Conservation (phyloP, 2,113 vertebrate species). For the Sminthopsis crassicaudata region DNA sequence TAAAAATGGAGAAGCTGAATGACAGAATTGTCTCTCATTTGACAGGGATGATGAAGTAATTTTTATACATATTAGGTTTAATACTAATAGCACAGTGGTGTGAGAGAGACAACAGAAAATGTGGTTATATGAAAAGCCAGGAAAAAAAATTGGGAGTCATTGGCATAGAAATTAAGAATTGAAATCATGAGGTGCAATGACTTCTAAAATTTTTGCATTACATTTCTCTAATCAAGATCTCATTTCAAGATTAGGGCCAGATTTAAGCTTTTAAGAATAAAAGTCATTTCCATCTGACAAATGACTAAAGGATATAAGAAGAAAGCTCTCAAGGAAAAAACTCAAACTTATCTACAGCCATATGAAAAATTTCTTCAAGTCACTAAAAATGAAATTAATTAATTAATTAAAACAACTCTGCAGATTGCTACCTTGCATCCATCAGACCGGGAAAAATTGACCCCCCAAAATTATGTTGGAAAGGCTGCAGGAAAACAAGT, state of each 20-base stretch:
- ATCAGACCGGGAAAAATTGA: background rate
- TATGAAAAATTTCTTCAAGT: background rate
- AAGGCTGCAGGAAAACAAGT: background rate
- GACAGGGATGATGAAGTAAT: background rate
- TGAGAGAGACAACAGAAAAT: background rate
- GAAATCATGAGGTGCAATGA: background rate
- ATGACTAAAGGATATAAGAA: background rate
- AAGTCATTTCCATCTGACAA: background rate
- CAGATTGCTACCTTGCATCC: background rate
- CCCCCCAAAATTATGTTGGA: too few relatives aligned
- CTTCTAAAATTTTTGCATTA: background rate
- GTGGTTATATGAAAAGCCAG: background rate
- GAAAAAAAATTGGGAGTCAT: background rate
- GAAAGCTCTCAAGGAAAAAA: background rate
- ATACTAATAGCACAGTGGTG: background rate
- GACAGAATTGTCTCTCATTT: background rate
- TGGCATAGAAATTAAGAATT: background rate
- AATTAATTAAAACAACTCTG: background rate
- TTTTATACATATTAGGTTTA: background rate
- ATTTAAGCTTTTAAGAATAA: background rate
- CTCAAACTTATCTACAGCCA: background rate
- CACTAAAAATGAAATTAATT: background rate
- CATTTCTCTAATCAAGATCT: background rate
- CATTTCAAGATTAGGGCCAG: background rate
- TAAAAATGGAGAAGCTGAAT: background rate